phyloP scores from a whole-genome alignment of 2,888 invertebrate species.

The Drosophila conformis region DNA sequence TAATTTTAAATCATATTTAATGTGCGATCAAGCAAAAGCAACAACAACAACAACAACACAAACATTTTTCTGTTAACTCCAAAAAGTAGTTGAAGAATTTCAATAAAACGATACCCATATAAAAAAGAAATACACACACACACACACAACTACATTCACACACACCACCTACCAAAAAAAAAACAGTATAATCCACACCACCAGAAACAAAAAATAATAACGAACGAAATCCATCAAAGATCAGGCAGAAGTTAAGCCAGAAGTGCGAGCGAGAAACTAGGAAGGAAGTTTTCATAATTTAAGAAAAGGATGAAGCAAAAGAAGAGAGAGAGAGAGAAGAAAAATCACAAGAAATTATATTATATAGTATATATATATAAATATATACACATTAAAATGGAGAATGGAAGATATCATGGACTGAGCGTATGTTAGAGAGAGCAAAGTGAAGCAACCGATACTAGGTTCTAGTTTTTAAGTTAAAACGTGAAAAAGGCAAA shows the following conservation, averaged over 20 bases:
- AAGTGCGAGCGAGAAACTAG: slow-evolving; percentile 34
- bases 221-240: slow-evolving; percentile 47
- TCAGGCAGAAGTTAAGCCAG: slow-evolving; percentile 33
- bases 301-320: slow-evolving; percentile 26
- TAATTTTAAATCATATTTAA: slow-evolving; percentile 70
- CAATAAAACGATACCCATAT: slow-evolving; percentile 40
- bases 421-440: slow-evolving; percentile 77
- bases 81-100: slow-evolving; percentile 52
- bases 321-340: neutral
- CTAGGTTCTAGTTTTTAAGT: slow-evolving; percentile 74
- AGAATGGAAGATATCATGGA: slow-evolving; percentile 81
- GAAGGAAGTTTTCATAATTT: slow-evolving; percentile 64
- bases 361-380: slow-evolving; percentile 37
- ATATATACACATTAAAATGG: slow-evolving; percentile 29
- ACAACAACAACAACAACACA: slow-evolving; percentile 22
- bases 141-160: slow-evolving; percentile 27
- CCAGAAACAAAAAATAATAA: slow-evolving; percentile 56
- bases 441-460: slow-evolving; percentile 64
- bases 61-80: slow-evolving; percentile 58
- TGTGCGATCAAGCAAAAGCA: slow-evolving; percentile 31
- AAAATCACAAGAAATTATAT: slow-evolving; percentile 45
- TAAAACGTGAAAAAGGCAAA: slow-evolving; percentile 48
- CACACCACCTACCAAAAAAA: slow-evolving; percentile 57
- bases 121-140: slow-evolving; percentile 27
- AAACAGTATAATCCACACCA: slow-evolving; percentile 73